Conservation (phyloP, 1,140 invertebrate genomes). For the Gyrodactylus salaris region DNA sequence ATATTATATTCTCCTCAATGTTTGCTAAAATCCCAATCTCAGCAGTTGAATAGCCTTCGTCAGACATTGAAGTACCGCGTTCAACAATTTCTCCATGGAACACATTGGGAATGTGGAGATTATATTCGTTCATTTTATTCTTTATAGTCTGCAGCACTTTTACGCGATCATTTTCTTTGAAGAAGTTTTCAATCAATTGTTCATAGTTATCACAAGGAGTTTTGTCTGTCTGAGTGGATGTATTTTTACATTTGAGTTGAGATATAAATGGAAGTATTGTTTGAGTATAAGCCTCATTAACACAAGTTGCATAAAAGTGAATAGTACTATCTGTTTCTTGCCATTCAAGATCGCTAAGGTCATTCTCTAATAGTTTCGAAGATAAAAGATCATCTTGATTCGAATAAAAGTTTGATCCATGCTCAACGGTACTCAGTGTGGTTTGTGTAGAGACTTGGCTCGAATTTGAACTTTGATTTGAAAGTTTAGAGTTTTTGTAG, state of each 20-base stretch:
- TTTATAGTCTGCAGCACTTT: too few species aligned
- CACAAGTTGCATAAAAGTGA: neutral
- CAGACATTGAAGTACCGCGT: neutral
- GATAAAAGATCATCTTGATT: neutral
- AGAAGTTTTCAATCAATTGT: neutral
- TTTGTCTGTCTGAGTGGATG: neutral
- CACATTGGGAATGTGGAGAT: neutral
- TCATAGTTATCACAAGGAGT: neutral
- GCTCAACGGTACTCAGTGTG: neutral
- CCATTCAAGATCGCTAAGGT: neutral
- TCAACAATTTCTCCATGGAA: neutral
- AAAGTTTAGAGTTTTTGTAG: neutral
- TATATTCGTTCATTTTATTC: neutral
- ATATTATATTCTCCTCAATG: neutral
- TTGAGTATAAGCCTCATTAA: neutral
- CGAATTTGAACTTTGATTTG: neutral
- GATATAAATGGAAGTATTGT: too few species aligned
- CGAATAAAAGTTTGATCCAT: neutral
- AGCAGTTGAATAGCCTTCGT: neutral
- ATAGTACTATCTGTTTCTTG: neutral
- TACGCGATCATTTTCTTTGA: too few species aligned
- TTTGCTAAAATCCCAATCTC: neutral
- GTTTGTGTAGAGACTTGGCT: neutral
- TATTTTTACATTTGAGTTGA: neutral
- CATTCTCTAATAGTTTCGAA: neutral